phyloP scores from a whole-genome alignment of 2,113 vertebrate genomes.

The Dendrocopos noguchii region DNA sequence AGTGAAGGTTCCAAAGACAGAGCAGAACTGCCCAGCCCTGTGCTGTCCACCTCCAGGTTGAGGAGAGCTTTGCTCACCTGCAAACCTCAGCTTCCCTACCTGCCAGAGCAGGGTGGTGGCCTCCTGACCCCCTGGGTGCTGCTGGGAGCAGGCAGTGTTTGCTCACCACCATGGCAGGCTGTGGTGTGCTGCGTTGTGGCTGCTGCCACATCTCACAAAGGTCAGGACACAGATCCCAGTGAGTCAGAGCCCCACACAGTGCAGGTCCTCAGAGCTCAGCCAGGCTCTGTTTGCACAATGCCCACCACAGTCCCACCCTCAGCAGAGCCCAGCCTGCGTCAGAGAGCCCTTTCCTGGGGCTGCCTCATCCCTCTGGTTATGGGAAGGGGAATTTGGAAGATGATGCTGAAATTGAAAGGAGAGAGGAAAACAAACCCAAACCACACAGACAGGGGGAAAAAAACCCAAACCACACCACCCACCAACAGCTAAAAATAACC shows the following conservation, averaged over 20 bases:
- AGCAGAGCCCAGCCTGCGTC: constrained; percentile 36
- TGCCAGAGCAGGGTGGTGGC: not conserved
- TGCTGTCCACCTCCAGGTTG: not conserved
- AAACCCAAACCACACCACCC: too few species aligned
- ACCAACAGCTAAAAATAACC: not conserved
- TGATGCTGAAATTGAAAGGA: constrained; percentile 19
- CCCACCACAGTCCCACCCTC: not conserved
- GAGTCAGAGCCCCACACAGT: constrained; percentile 46
- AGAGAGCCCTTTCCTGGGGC: not conserved
- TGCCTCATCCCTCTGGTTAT: too few species aligned
- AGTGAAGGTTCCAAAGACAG: not conserved
- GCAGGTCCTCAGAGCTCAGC: not conserved
- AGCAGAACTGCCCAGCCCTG: not conserved
- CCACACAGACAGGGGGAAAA: not conserved
- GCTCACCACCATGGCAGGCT: not conserved
- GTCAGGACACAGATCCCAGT: constrained; percentile 6
- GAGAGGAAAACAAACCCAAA: constrained; percentile 39
- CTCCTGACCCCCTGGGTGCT: constrained; percentile 8
- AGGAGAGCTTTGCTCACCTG: not conserved
- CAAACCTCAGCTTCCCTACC: not conserved
- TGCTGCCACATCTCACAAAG: constrained; percentile 18
- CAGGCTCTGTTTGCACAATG: constrained; percentile 46
- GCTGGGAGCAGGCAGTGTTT: constrained; percentile 29
- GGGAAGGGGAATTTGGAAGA: constrained; percentile 8
- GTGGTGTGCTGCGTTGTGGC: constrained; percentile 17